These are phyloP conservation scores for Pemphredon lugubris DNA, from an alignment of 2,888 invertebrate species.

Conservation along the genomic window DNA sequence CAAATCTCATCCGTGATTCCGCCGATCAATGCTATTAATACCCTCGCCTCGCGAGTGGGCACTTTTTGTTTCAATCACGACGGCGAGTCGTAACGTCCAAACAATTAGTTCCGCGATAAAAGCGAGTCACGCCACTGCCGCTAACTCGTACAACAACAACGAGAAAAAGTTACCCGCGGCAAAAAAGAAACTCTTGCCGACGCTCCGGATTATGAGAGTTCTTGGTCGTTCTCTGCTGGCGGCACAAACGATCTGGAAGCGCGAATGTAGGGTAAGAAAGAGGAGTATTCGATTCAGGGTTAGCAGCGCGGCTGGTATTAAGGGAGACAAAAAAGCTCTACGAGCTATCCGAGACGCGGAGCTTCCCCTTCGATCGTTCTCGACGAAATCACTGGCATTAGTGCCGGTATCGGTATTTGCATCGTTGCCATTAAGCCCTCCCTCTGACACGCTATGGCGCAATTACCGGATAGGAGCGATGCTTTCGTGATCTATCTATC, in stretches of 20 bases:
- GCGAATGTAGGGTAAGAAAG: neutral
- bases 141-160: slow-evolving; percentile 1
- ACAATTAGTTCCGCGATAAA: too few species aligned
- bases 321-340: slow-evolving; percentile 3
- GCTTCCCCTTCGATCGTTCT: slow-evolving; percentile 61
- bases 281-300: slow-evolving; percentile 2
- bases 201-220: neutral
- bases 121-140: neutral
- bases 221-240: slow-evolving; percentile 18
- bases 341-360: slow-evolving; percentile 1
- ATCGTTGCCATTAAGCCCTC: slow-evolving; percentile 75
- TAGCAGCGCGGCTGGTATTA: slow-evolving; percentile 6
- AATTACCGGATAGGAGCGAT: slow-evolving; percentile 73
- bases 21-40: too few species aligned
- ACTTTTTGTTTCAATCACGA: too few species aligned
- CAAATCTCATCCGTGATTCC: too few species aligned
- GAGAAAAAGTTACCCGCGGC: neutral
- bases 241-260: slow-evolving; percentile 5
- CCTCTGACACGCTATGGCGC: slow-evolving; percentile 74
- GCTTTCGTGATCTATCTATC: slow-evolving; percentile 70
- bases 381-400: slow-evolving; percentile 70
- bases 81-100: too few species aligned
- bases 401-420: slow-evolving; percentile 75
- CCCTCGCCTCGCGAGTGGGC: too few species aligned
- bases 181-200: too few species aligned